Evolutionary conservation across 2,113 vertebrate genomes (phyloP), one percentile per base, ranked within the genome.

Genomic region (Tachysurus fulvidraco): DNA sequence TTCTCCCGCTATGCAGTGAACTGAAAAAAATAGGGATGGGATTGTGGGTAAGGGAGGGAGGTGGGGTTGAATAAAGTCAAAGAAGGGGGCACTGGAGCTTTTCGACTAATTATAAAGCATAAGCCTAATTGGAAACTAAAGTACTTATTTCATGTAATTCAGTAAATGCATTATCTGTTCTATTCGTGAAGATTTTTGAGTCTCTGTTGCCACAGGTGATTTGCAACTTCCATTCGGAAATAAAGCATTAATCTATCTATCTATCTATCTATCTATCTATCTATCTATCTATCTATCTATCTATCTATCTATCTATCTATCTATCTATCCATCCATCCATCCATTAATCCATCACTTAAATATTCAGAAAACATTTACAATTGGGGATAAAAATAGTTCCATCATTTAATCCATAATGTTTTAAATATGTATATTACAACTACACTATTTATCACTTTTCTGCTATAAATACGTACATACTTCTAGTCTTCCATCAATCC

Each of bases 71-170:
- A 89, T 90, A 46, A 85, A 84, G 55, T 85, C 79, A 41, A 60
- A 78, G 79, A 83, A 76, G 77, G 71, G 79, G 86, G 84, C 65
- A 74, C 81, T 64, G 57, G 89, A 89, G 84, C 87, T 67, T 89
- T 92, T 89, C 65, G 87, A 88, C 86, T 93, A 91, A 92, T 93
- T 93, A 93, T 92, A 92, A 93, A 92, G 83, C 83, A 85, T 90
- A 90, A 90, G 86, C 88, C 88, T 92, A 93, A 94, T 92, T 94
- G 91, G 88, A 93, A 94, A 93, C 91, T 91, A 93, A 93, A 93
- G 92, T 71, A 86, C 88, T 92, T 91, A 89, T 93, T 93, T 93
- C 80, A 90, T 89, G 92, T 91, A 93, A 91, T 87, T 86, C 84
- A 44, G 74, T 74, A 89, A 91, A 92, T 88, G 88, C 80, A 55